Conservation (phyloP, 1,140 invertebrate species). For the Mizuhopecten yessoensis region DNA sequence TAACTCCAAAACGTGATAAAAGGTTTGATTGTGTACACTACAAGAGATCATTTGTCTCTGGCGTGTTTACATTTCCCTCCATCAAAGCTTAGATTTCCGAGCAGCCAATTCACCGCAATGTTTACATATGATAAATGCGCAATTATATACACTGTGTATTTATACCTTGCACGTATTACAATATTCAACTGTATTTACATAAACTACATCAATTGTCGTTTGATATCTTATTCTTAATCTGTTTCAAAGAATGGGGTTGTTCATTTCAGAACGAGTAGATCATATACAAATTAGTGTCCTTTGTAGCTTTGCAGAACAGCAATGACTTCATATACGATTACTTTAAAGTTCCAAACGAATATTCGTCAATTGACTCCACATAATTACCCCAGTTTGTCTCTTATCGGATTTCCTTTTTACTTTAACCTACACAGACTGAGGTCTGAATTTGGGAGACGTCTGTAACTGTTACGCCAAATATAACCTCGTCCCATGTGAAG, state of each 20-base stretch:
- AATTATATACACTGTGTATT: not conserved
- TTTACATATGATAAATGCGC: slow-evolving; percentile 33
- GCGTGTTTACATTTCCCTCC: not conserved
- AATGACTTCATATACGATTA: not conserved
- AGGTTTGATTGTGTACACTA: not conserved
- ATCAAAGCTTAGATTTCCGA: not conserved
- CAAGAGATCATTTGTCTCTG: not conserved
- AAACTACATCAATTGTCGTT: not conserved
- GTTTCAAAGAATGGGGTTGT: not conserved
- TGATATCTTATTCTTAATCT: not conserved
- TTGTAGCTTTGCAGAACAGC: not conserved
- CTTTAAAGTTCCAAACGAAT: not conserved
- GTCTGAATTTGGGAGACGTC: not conserved
- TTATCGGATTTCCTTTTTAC: slow-evolving; percentile 23
- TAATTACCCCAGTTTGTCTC: slow-evolving; percentile 10
- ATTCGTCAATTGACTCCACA: not conserved
- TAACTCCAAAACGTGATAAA: not conserved
- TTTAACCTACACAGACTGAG: not conserved
- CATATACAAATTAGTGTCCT: not conserved
- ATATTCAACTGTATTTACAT: not conserved
- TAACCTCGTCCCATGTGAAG: not conserved
- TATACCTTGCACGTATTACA: not conserved
- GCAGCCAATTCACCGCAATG: not conserved
- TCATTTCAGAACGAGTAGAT: not conserved
- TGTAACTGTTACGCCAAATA: not conserved